Evolutionary conservation across 2,888 invertebrate species (phyloP).

Genomic region (Marronus borbonicus): DNA sequence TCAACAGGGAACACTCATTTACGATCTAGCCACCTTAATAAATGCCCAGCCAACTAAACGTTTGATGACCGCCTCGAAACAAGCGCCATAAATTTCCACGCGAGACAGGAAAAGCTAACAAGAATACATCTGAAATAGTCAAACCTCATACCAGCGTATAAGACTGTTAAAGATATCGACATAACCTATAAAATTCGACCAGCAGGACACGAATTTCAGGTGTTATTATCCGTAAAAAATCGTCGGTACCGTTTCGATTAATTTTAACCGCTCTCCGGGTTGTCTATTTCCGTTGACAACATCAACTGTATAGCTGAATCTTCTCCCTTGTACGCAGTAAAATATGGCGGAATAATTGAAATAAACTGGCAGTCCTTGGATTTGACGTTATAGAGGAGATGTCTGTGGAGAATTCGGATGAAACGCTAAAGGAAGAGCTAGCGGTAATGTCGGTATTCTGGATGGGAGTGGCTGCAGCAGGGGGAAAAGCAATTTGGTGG

Average conservation of each 20-base stretch:
- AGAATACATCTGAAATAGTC: too few species aligned
- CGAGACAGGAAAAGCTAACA: too few species aligned
- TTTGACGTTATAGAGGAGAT: too few species aligned
- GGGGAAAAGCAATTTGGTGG: conserved; percentile 67
- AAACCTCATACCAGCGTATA: not conserved
- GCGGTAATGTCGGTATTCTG: not conserved
- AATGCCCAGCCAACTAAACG: too few species aligned
- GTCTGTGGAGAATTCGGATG: not conserved
- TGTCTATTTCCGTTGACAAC: not conserved
- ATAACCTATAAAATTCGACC: conserved; percentile 5
- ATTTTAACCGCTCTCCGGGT: not conserved
- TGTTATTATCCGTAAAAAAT: conserved; percentile 3
- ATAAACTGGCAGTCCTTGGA: not conserved
- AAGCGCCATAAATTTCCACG: too few species aligned
- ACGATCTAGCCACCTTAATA: too few species aligned
- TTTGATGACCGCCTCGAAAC: too few species aligned
- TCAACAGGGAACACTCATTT: too few species aligned
- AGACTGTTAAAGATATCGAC: not conserved
- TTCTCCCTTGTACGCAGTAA: not conserved
- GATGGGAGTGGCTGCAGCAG: conserved; percentile 30
- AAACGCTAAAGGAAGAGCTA: not conserved
- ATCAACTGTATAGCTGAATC: not conserved
- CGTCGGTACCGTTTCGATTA: conserved; percentile 10
- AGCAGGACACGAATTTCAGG: not conserved
- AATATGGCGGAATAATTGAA: conserved; percentile 8